phyloP scores from a whole-genome alignment of 1,140 invertebrate species.

The Habropoda laboriosa region DNA sequence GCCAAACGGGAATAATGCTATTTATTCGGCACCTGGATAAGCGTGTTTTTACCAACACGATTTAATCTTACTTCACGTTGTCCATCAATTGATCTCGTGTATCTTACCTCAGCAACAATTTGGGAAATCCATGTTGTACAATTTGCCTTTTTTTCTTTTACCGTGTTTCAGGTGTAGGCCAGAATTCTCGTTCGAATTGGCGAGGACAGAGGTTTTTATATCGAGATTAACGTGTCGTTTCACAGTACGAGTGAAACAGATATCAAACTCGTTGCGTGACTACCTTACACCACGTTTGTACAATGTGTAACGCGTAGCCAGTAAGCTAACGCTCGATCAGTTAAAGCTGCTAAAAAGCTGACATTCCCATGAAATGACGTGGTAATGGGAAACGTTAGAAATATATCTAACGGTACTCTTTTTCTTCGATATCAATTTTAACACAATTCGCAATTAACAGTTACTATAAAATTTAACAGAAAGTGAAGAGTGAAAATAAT shows the following conservation, averaged over 20 bases:
- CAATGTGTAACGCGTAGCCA: slow-evolving; percentile 6
- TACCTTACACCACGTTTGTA: slow-evolving; percentile 1
- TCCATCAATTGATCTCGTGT: background rate
- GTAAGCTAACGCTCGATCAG: background rate
- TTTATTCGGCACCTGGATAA: background rate
- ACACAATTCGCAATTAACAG: no score
- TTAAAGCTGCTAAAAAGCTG: background rate
- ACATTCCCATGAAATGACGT: background rate
- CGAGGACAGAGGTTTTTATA: background rate
- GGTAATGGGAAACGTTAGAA: background rate
- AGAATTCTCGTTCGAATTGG: background rate
- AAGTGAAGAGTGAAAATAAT: no score
- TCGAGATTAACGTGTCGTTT: background rate
- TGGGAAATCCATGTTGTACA: background rate
- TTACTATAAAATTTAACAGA: no score
- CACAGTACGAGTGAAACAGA: background rate
- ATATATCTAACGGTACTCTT: background rate
- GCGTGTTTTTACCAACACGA: background rate
- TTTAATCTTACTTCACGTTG: background rate
- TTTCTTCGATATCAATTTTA: no score
- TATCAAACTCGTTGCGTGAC: slow-evolving; percentile 14
- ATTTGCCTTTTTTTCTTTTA: background rate
- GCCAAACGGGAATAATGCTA: background rate
- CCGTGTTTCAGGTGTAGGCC: no score
- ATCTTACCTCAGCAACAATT: background rate